phyloP scores from a whole-genome alignment of 2,888 invertebrate genomes.

The Hypercompe scribonia region DNA sequence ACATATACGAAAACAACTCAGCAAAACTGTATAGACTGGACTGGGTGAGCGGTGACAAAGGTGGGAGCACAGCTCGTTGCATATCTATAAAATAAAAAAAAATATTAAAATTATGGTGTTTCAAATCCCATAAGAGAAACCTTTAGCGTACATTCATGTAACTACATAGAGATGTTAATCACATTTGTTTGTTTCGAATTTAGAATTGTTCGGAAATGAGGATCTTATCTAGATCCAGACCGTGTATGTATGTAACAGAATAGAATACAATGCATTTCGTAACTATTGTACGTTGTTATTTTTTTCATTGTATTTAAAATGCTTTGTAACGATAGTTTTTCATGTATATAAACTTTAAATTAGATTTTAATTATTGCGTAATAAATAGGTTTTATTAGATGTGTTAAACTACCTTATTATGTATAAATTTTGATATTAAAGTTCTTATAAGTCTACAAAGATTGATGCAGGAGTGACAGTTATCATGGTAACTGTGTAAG shows the following conservation, averaged over 20 bases:
- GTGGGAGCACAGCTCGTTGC: conserved; percentile 97
- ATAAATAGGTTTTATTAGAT: no score
- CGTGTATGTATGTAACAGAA: neutral
- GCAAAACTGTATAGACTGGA: conserved; percentile 97
- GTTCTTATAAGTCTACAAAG: no score
- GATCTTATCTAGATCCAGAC: neutral
- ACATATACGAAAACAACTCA: conserved; percentile 97
- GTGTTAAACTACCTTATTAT: no score
- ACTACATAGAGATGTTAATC: neutral
- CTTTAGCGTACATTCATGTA: neutral
- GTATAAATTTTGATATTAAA: no score
- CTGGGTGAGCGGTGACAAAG: conserved; percentile 97
- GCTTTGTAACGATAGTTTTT: no score
- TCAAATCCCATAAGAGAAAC: neutral
- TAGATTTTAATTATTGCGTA: no score
- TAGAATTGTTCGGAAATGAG: neutral
- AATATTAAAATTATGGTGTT: neutral
- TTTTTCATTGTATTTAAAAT: no score
- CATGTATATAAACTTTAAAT: no score
- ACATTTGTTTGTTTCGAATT: no score
- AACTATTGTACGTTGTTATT: neutral
- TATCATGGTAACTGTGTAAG: no score
- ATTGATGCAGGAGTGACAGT: no score
- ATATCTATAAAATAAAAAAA: conserved; percentile 83
- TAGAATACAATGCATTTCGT: neutral